These are phyloP conservation scores for Perca fluviatilis DNA, from an alignment of 2,113 vertebrate genomes.

Conservation along the genomic window DNA sequence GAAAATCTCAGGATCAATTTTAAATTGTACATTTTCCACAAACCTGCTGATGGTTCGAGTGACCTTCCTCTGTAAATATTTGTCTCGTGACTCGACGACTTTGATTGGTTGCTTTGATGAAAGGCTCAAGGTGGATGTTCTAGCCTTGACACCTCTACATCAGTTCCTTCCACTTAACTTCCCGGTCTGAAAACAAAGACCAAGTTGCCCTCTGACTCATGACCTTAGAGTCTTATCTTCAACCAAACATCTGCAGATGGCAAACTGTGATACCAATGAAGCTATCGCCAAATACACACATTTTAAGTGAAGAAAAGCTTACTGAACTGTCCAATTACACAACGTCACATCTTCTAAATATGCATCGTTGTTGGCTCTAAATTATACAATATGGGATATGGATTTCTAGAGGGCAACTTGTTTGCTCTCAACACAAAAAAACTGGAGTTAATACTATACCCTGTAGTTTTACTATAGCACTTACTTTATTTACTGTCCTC, in stretches of 20 bases:
- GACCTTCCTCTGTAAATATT: slow-evolving; percentile 6
- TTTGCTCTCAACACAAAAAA: too few species aligned
- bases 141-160: neutral
- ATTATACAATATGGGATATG: neutral
- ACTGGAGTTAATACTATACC: neutral
- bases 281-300: neutral
- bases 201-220: neutral
- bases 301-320: neutral
- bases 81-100: neutral
- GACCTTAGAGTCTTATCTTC: slow-evolving; percentile 27
- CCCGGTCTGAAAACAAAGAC: slow-evolving; percentile 25
- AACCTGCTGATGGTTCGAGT: neutral
- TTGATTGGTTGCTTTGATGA: slow-evolving; percentile 17
- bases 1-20: neutral
- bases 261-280: neutral
- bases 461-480: neutral
- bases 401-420: neutral
- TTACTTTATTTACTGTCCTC: too few species aligned
- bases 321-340: neutral
- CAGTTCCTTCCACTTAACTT: slow-evolving; percentile 26
- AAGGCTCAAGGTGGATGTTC: slow-evolving; percentile 7
- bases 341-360: neutral
- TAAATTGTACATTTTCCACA: neutral
- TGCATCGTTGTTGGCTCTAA: neutral
- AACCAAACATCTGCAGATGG: slow-evolving; percentile 24